phyloP scores from a whole-genome alignment of 2,888 invertebrate genomes.

The Pristionchus maxplancki region DNA sequence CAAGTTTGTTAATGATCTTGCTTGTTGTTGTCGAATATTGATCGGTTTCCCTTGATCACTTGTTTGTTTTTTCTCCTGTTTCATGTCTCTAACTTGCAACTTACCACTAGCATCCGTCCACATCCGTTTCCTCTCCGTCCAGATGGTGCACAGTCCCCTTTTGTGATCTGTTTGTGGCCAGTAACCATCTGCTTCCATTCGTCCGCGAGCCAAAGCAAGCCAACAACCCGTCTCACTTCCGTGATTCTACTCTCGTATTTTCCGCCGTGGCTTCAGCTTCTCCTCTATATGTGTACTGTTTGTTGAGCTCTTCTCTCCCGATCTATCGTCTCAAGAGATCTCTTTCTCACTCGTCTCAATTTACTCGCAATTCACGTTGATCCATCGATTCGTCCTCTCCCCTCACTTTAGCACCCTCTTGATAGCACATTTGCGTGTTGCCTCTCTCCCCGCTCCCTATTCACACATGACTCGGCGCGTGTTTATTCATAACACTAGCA shows the following conservation, averaged over 20 bases:
- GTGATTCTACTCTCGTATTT: neutral
- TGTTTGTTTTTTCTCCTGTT: neutral
- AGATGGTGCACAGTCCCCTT: neutral
- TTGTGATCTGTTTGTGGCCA: constrained; percentile 30
- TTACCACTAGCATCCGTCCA: neutral
- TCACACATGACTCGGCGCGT: neutral
- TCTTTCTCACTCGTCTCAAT: constrained; percentile 37
- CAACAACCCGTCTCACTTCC: neutral
- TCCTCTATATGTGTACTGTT: constrained; percentile 30
- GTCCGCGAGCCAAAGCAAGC: neutral
- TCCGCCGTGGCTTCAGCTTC: constrained; percentile 14
- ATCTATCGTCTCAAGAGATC: constrained; percentile 46
- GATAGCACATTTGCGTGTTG: neutral
- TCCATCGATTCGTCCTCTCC: neutral
- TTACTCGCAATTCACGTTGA: neutral
- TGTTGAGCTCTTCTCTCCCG: neutral
- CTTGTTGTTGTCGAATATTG: neutral
- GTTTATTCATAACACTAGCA: neutral
- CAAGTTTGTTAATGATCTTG: neutral
- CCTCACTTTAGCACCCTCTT: neutral
- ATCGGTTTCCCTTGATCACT: neutral
- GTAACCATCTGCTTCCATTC: neutral
- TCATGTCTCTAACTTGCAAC: neutral
- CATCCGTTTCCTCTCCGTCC: neutral
- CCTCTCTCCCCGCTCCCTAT: neutral